Base-by-base conservation (phyloP, 2,113 vertebrate species). In the Gambusia affinis region DNA sequence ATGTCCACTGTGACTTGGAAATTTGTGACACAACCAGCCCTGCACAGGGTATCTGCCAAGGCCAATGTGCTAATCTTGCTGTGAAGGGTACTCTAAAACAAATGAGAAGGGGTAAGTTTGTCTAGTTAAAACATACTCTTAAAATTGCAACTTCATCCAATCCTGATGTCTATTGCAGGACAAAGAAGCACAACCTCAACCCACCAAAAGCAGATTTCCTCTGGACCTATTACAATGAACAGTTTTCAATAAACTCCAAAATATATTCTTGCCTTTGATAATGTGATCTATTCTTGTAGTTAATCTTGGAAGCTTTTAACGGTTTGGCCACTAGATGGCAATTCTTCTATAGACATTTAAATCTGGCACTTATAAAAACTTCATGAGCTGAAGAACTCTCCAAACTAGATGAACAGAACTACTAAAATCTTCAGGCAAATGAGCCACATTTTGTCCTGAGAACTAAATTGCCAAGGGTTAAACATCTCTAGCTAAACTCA, bases 1-100 rank as follows among this genome's bases (percentile, higher is more conserved):
- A 89, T 69, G 81, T 95, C 24, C 94, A 94, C 71, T 95, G 95
- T 81, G 90, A 94, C 3, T 80, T 88, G 3, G 80, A 93, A 61
- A 85, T 95, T 4, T 95, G 95, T 89, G 89, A 93, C 47, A 17
- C 54, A 8, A 83, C 42, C 17, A 75, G 75, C 60, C 67, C 75
- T 14, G 12, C 37, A 1, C 85, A 92, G 0, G 51, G 47, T 0
- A 27, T 86, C 79, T 95, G 95, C 77, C 85, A 64, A 63, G 80
- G 87, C 14, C 85, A 79, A 28, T 95, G 95, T 87, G 62, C 66
- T 12, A 64, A 60, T 11, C 28, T 42, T 22, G 12, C 62, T 60
- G 57, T 14, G 8, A 0, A 0, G 1, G 60, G 24, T 12, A 42
- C 31, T 19, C 3, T 60, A 0, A 70, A 47, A 28, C 14, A 64